Evolutionary conservation across 1,140 invertebrate genomes (phyloP), one percentile per base, ranked within the genome.

Genomic region (Drosophila rhopaloa): DNA sequence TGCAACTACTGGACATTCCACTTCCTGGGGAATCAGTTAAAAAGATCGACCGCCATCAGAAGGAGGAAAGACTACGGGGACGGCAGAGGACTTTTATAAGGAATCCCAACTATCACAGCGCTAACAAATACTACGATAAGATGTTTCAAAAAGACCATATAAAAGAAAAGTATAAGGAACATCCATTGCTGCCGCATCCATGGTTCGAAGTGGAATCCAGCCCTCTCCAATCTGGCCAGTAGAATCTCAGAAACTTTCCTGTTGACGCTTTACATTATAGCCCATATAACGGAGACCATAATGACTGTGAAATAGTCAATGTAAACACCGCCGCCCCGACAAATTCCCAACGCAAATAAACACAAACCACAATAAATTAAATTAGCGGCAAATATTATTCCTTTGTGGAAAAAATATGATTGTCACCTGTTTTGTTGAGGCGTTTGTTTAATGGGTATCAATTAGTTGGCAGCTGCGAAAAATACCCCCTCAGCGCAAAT

Each of bases 261-360:
- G 19, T 61, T 53, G 16, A 54, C 57, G 24, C 9, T 61, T 58
- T 59, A 35, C 44, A 81, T 63, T 76, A 58, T 32, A 54, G 40
- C 32, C 63, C 44, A 44, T 57, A 70, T 47, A 70, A 51, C 13
- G 50, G 29, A 19, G 53, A 46, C 13, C 62, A 71, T 75, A 83
- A 84, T 65, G 38, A 76, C 66, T 67, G 81, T 60, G 57, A 85
- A 81, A 75, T 70, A 43, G 19, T 14, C 60, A 84, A 55, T 53
- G 66, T 68, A 73, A 63, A 73, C 32, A 68, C 38, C 38, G 14
- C 11, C 35, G 10, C 11, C 19, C 13, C 13, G 11, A n/a, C 63
- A 80, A 68, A 86, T 81, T 65, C 9, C 9, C 43, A 78, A 68
- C 41, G 50, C 61, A 86, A 86, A 86, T 79, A 86, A 81, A 63